Evolutionary conservation across 2,797 vertebrate genomes (phyloP).

Genomic region (Chromobotia macracanthus): DNA sequence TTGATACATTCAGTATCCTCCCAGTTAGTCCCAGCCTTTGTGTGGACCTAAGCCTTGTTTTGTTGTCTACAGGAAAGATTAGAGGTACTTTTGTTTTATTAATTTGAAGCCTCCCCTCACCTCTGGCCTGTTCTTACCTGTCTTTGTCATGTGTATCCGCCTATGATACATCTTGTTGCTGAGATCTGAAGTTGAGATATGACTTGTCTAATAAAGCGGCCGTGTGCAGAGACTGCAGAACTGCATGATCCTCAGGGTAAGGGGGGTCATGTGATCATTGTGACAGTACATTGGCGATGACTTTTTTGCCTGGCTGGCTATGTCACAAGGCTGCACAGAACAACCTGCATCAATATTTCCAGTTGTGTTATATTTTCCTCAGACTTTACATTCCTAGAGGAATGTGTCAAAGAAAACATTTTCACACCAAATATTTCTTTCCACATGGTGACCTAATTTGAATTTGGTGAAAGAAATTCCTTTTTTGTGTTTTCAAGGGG

Average conservation of each 20-base stretch:
- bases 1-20: background rate
- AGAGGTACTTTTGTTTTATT: constrained; percentile 29
- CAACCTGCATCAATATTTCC: constrained; percentile 33
- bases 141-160: constrained; percentile 59
- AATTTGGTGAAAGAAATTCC: background rate
- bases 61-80: constrained; percentile 40
- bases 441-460: constrained; percentile 25
- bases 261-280: background rate
- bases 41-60: background rate
- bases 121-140: constrained; percentile 38
- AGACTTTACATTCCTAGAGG: constrained; percentile 38
- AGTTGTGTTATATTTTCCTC: constrained; percentile 38
- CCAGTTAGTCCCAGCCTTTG: background rate
- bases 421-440: constrained; percentile 23
- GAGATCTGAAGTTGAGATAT: background rate
- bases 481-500: background rate
- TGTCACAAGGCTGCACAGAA: background rate
- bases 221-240: background rate
- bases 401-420: constrained; percentile 31
- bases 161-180: constrained; percentile 16
- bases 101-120: constrained; percentile 24
- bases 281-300: background rate
- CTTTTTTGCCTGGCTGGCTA: background rate
- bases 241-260: background rate
- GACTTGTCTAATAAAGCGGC: background rate